Evolutionary conservation across 92 coral and sea anemone species (phyloP).

Genomic region (Parazoanthus darwini): DNA sequence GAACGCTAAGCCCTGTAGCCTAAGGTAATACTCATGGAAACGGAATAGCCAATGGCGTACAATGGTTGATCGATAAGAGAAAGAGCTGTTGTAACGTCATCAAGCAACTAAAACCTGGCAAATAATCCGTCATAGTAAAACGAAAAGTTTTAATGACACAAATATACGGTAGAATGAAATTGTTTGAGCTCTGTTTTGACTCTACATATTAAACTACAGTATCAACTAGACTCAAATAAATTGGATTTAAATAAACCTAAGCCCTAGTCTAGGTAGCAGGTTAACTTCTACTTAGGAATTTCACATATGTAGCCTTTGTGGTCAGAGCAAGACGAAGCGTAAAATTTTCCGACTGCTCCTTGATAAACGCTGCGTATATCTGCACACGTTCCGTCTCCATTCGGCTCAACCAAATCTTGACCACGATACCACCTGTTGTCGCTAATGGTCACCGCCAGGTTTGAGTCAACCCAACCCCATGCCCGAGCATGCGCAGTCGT

Average conservation of each 20-base stretch:
- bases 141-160: too few species aligned
- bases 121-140: too few species aligned
- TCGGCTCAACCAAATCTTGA: neutral
- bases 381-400: slow-evolving; percentile 11
- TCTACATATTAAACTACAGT: neutral
- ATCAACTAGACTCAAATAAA: neutral
- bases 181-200: neutral
- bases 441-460: neutral
- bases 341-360: neutral
- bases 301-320: slow-evolving; percentile 12
- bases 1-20: too few species aligned
- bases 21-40: too few species aligned
- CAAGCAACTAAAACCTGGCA: too few species aligned
- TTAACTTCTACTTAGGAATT: neutral
- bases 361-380: neutral
- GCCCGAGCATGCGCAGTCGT: neutral
- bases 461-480: slow-evolving; percentile 20
- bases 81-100: too few species aligned
- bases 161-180: too few species aligned
- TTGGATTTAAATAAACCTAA: too few species aligned
- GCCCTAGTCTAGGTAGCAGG: neutral
- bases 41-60: too few species aligned
- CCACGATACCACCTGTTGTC: slow-evolving; percentile 17
- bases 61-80: too few species aligned
- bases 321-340: neutral